Conservation (phyloP, 2,888 invertebrate genomes). For the Venusia cambrica region DNA sequence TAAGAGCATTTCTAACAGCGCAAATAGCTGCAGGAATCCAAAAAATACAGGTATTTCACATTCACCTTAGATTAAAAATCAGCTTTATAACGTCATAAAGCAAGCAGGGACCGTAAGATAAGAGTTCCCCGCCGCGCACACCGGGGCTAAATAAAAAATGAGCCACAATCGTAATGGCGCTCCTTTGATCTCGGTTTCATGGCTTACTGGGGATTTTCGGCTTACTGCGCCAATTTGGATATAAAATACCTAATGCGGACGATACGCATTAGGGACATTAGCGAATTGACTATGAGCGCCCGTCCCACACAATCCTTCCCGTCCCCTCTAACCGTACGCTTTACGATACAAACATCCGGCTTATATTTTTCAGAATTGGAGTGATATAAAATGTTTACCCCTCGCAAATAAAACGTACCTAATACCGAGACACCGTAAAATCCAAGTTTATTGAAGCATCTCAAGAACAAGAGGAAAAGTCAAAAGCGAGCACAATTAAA, state of each 20-base stretch:
- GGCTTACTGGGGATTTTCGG: slow-evolving; percentile 73
- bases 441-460: slow-evolving; percentile 73
- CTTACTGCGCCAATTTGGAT: slow-evolving; percentile 71
- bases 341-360: slow-evolving; percentile 23
- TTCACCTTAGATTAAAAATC: slow-evolving; percentile 77
- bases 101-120: slow-evolving; percentile 71
- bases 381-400: slow-evolving; percentile 41
- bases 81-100: slow-evolving; percentile 80
- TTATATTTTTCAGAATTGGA: slow-evolving; percentile 28
- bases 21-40: too few relatives aligned
- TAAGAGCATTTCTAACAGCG: too few relatives aligned
- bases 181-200: slow-evolving; percentile 78
- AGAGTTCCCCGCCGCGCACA: slow-evolving; percentile 58
- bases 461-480: slow-evolving; percentile 75
- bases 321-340: slow-evolving; percentile 8
- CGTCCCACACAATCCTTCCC: slow-evolving; percentile 15
- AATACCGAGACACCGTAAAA: slow-evolving; percentile 68
- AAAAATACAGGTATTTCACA: slow-evolving; percentile 57
- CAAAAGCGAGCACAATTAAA: slow-evolving; percentile 77
- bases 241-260: slow-evolving; percentile 70
- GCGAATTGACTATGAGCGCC: slow-evolving; percentile 56
- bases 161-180: slow-evolving; percentile 78
- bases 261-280: slow-evolving; percentile 73
- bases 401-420: slow-evolving; percentile 55
- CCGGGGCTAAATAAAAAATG: slow-evolving; percentile 77